Percentiles rank a stretch among this genome's conserved stretches.
Evolutionary conservation across 2,113 vertebrate genomes (phyloP).

Genomic region (Phaetusa simplex): DNA sequence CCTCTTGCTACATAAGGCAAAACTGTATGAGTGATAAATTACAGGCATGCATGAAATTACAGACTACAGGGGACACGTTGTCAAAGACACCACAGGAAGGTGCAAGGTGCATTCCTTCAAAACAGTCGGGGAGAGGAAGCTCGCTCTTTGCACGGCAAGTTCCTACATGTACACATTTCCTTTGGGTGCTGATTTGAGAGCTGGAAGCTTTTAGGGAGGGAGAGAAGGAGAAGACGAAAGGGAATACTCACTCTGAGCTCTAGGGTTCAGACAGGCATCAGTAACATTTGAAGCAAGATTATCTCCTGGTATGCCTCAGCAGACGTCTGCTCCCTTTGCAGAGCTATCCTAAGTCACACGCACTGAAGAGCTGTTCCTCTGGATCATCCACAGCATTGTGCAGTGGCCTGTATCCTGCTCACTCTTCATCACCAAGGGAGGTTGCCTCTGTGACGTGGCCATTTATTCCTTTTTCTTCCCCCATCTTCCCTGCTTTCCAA

Average conservation of each 20-base stretch:
- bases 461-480: neutral
- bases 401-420: neutral
- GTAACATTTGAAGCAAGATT: neutral
- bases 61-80: neutral
- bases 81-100: neutral
- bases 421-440: neutral
- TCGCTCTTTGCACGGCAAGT: neutral
- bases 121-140: neutral
- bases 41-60: neutral
- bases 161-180: neutral
- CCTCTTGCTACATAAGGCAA: neutral
- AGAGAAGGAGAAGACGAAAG: neutral
- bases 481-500: neutral
- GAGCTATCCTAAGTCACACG: neutral
- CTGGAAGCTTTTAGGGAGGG: neutral
- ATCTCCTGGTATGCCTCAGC: neutral
- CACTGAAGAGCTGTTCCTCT: neutral
- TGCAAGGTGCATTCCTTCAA: neutral
- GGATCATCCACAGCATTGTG: too few species aligned
- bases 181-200: neutral
- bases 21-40: neutral
- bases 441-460: rapidly evolving
- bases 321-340: neutral
- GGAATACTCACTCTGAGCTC: neutral
- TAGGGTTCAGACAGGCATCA: neutral